These are phyloP conservation scores for Eubasilissa splendida DNA, from an alignment of 2,888 invertebrate species.

Conservation along the genomic window DNA sequence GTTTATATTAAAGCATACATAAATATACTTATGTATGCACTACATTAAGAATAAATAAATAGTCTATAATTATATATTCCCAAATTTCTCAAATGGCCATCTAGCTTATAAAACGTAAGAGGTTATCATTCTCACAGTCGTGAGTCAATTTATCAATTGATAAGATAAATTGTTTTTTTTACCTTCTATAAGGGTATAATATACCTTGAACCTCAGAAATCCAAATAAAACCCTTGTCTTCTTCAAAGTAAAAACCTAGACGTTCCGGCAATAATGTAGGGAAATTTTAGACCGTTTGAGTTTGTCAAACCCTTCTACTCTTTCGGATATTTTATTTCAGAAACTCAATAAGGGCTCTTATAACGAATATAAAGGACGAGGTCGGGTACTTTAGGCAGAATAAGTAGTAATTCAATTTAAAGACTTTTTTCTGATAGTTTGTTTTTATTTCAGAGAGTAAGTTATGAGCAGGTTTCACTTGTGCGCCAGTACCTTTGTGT, in stretches of 20 bases:
- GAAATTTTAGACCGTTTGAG: slow-evolving; percentile 41
- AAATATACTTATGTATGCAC: too few species aligned
- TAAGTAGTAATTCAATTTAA: slow-evolving; percentile 38
- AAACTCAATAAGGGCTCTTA: slow-evolving; percentile 49
- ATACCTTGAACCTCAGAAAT: slow-evolving; percentile 30
- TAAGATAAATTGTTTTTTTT: slow-evolving; percentile 38
- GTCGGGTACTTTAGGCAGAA: slow-evolving; percentile 20
- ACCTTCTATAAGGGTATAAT: neutral
- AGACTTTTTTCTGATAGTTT: slow-evolving; percentile 34
- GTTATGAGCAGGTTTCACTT: slow-evolving; percentile 9
- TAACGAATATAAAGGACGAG: slow-evolving; percentile 14
- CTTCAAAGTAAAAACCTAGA: slow-evolving; percentile 42
- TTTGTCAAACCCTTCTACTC: slow-evolving; percentile 18
- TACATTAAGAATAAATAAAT: too few species aligned
- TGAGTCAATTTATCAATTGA: slow-evolving; percentile 40
- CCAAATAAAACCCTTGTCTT: slow-evolving; percentile 50
- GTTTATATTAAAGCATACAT: too few species aligned
- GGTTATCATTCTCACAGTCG: slow-evolving; percentile 32
- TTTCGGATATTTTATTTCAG: slow-evolving; percentile 46
- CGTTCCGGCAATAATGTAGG: slow-evolving; percentile 48
- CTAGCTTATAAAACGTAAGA: slow-evolving; percentile 10
- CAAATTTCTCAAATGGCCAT: neutral
- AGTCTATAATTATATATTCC: too few species aligned
- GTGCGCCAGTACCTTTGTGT: neutral
- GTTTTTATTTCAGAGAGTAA: slow-evolving; percentile 29